Evolutionary conservation across 2,113 vertebrate species (phyloP), one percentile per base, ranked within the genome.

Genomic region (Paedocypris sp.): DNA sequence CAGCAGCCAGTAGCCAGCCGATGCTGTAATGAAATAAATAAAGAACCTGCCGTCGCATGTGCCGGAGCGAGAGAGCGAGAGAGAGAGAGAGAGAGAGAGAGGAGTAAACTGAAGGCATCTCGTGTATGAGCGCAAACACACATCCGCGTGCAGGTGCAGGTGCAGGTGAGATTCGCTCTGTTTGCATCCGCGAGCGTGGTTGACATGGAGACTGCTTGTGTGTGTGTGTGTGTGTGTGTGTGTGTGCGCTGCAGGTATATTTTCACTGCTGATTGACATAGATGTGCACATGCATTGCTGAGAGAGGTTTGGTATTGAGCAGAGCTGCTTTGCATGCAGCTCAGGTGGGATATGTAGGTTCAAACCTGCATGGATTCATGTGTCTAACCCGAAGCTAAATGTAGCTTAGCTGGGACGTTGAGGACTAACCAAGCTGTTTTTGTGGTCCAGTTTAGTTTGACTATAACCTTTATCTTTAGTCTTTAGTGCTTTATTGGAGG

Each of bases 11-110:
- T 66, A 73, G 54, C 69, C 76, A 74, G 65, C 75, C 78, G 79
- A 75, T 86, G 84, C 81, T 81, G 82, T 84, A 84, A 85, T 86
- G 77, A 85, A 86, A 80, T 84, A 85, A 86, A 85, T 85, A 83
- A 85, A 80, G 62, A 75, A 80, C 77, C 80, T 74, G 68, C 75
- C 75, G 66, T 75, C 65, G 78, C 80, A 76, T 79, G 82, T 82
- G 75, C 79, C 61, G 26, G 64, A 64, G 67, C 63, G 64, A 70
- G 70, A 61, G 64, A 64, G 67, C 63, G 64, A 70, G 70, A 61
- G 61, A 32, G 60, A 67, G 60, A 48, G 56, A 16, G 41, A 28
- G 65, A 19, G 66, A 53, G 41, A 35, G 38, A 16, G 22, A 33
- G 39, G 28, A 58, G 36, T 48, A 54, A 45, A 64, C 41, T 67